Base-by-base conservation (phyloP, 2,797 vertebrate genomes). In the Neoniphon sammara region DNA sequence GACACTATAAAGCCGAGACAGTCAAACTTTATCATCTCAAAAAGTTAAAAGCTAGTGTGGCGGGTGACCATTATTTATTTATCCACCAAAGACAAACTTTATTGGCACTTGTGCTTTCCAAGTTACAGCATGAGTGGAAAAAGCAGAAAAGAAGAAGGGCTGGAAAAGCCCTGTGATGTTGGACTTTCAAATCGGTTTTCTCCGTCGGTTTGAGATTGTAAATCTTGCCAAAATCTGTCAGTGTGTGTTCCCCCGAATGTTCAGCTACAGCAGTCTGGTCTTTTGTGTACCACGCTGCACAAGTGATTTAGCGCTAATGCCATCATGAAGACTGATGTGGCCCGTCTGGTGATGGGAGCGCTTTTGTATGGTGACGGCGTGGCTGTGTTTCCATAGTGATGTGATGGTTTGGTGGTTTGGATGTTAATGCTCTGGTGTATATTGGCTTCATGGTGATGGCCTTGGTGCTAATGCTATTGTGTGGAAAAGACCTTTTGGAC, bases 371-470 rank as follows among this genome's bases (percentile, higher is more conserved):
- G 7, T 63, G 66, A n/a, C 20, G 0, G 47, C 31, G 64, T 42
- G 68, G 56, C 7, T 66, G 21, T 21, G 30, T 18, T 55, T 36
- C 15, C 36, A 10, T 55, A 18, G 21, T 44, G 15, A 2, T 44
- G 42, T 66, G 17, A 57, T 54, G 61, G 14, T 64, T 31, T 23
- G 31, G 75, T 69, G 76, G 77, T 85, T 80, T 82, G 70, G 66
- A 85, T 88, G 87, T 67, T 84, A 87, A 86, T 87, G 64, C 71
- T 50, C 47, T 49, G 64, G 54, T 81, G 58, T 89, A 84, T 82
- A 71, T 86, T 82, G 57, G 1, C 21, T 83, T 87, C 80, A 88
- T 75, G 82, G 80, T 72, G 77, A 68, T 44, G 18, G 47, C 63
- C 66, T 71, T 56, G 52, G 64, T 68, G 72, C 76, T 88, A 70